Evolutionary conservation across 2,888 invertebrate genomes (phyloP), one percentile per base, ranked within the genome.

Genomic region (Hylaea fasciaria): DNA sequence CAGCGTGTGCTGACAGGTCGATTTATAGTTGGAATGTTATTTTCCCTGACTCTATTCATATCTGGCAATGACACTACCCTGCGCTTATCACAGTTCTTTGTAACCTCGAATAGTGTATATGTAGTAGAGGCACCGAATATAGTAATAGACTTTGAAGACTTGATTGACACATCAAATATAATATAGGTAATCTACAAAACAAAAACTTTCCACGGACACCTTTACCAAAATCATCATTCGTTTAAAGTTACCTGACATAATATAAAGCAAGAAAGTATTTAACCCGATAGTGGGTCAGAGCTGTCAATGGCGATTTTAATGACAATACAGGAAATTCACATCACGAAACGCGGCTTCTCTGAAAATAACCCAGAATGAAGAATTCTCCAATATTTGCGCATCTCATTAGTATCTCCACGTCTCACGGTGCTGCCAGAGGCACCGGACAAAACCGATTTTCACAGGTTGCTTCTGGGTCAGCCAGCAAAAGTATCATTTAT

Each of bases 381-480:
- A 49, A 48, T 48, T 17, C 35, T 12, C 2, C 29, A 14, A 2
- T 46, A 48, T 59, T 59, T 59, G 44, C 54, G 29, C 12, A 14
- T 28, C 32, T 40, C 39, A 58, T 57, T 54, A 58, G n/a, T 57
- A 57, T 54, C 49, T 41, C 39, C 43, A 47, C 32, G 51, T 10
- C 28, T 37, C 44, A 44, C 52, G 35, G 13, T 13, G 13, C 12
- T n/a, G n/a, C n/a, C n/a, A n/a, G n/a, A n/a, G n/a, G n/a, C 47
- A 53, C 52, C 53, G 60, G 55, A 56, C 52, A 41, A 54, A 65
- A 63, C 62, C 58, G 63, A 65, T 58, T 53, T 57, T 49, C 57
- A 50, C 57, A 51, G 48, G 16, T 50, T 48, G 29, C 22, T 61
- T 63, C 62, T 69, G 46, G 69, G 69, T 67, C 69, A 69, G 16